Percentiles rank a stretch among this genome's conserved stretches.
Conservation (phyloP, 2,113 vertebrate genomes). For the Steatornis caripensis region DNA sequence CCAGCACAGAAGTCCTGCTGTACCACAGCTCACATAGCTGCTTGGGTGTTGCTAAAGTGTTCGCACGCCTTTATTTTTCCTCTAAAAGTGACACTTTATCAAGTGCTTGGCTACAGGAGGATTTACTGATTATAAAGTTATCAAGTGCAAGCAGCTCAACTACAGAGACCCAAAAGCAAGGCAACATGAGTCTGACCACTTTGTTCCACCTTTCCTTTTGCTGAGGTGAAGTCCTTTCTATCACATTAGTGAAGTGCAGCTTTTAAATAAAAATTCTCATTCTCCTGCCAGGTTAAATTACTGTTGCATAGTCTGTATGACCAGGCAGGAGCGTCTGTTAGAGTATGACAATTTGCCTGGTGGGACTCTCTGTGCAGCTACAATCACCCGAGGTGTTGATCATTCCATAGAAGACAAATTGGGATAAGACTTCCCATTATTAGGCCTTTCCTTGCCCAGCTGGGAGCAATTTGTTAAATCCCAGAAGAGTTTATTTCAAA, state of each 20-base stretch:
- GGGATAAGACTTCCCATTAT: background rate
- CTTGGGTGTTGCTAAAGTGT: background rate
- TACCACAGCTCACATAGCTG: background rate
- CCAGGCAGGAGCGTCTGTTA: background rate
- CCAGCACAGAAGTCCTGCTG: background rate
- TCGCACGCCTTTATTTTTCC: background rate
- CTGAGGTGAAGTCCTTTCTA: background rate
- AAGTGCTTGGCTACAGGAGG: background rate
- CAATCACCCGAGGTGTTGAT: background rate
- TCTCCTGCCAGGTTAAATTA: background rate
- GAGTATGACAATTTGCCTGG: background rate
- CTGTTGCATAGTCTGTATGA: background rate
- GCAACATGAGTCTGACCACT: background rate
- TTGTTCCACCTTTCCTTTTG: background rate
- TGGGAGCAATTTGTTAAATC: background rate
- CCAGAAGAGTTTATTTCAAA: background rate
- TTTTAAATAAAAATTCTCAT: background rate
- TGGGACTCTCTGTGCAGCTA: background rate
- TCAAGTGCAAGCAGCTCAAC: background rate
- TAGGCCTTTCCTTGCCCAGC: background rate
- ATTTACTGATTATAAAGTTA: background rate
- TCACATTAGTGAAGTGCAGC: background rate
- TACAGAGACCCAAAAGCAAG: background rate
- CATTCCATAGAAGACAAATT: fast-evolving
- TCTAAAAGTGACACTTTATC: background rate